These are phyloP conservation scores for Thera britannica DNA, from an alignment of 2,888 invertebrate species.

Conservation along the genomic window DNA sequence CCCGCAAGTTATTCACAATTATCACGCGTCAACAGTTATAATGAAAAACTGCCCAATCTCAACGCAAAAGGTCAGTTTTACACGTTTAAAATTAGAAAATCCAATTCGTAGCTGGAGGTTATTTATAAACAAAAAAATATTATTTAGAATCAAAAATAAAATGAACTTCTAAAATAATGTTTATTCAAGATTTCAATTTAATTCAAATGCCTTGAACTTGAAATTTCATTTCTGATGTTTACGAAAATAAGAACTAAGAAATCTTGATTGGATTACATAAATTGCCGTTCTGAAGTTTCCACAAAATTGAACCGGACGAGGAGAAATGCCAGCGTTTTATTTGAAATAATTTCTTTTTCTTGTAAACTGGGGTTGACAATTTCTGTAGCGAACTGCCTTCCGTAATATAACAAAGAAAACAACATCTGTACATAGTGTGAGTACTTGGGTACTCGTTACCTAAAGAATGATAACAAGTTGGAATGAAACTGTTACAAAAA, in stretches of 20 bases:
- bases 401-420: conserved; percentile 21
- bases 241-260: conserved; percentile 40
- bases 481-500: conserved; percentile 41
- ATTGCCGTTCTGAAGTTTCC: conserved; percentile 44
- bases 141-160: not conserved
- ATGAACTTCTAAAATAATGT: conserved; percentile 6
- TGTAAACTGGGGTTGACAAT: conserved; percentile 34
- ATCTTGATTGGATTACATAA: conserved; percentile 47
- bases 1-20: conserved; percentile 45
- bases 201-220: conserved; percentile 26
- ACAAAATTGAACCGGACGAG: conserved; percentile 45
- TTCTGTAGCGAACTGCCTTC: conserved; percentile 34
- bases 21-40: conserved; percentile 2
- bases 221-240: conserved; percentile 29
- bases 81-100: not conserved
- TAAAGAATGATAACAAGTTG: conserved; percentile 40
- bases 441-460: conserved; percentile 25
- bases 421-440: conserved; percentile 6
- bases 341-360: conserved; percentile 43
- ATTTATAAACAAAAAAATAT: not conserved
- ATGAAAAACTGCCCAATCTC: conserved; percentile 6
- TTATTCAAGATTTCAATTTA: conserved; percentile 13
- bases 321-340: conserved; percentile 49
- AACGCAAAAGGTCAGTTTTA: not conserved
- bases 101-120: conserved; percentile 1